Percentiles rank a stretch among this genome's conserved stretches.
phyloP scores from a whole-genome alignment of 2,113 vertebrate genomes.

The Atlantisia rogersi region DNA sequence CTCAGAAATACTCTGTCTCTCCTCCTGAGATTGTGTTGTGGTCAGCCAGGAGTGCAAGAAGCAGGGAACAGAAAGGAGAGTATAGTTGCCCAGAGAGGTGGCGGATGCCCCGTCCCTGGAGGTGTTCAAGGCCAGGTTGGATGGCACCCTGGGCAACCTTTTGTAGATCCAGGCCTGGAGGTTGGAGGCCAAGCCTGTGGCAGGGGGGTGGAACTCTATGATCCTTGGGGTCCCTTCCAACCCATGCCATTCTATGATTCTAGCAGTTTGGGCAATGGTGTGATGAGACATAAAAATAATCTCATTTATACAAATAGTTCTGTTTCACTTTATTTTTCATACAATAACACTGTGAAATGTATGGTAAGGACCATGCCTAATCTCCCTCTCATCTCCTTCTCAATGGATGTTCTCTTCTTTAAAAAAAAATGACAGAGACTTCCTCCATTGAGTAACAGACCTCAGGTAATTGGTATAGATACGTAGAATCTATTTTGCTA shows the following conservation, averaged over 20 bases:
- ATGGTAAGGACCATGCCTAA: rapidly evolving
- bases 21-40: not conserved
- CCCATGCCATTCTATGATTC: not conserved
- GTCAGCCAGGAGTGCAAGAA: not conserved
- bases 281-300: not conserved
- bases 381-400: not conserved
- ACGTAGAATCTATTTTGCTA: not conserved
- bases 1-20: not conserved
- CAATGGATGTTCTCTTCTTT: not conserved
- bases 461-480: not conserved
- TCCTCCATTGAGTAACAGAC: not conserved
- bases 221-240: too few relatives aligned
- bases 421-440: not conserved
- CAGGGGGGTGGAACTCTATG: too few relatives aligned
- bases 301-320: not conserved
- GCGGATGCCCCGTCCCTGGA: too few relatives aligned
- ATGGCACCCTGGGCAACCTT: too few relatives aligned
- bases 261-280: not conserved
- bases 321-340: not conserved
- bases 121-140: too few relatives aligned
- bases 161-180: too few relatives aligned
- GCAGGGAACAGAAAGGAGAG: not conserved
- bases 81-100: too few relatives aligned
- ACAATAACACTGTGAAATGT: not conserved
- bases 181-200: too few relatives aligned